Evolutionary conservation across 2,888 invertebrate genomes (phyloP), one percentile per base, ranked within the genome.

Genomic region (Steinernema hermaphroditum): DNA sequence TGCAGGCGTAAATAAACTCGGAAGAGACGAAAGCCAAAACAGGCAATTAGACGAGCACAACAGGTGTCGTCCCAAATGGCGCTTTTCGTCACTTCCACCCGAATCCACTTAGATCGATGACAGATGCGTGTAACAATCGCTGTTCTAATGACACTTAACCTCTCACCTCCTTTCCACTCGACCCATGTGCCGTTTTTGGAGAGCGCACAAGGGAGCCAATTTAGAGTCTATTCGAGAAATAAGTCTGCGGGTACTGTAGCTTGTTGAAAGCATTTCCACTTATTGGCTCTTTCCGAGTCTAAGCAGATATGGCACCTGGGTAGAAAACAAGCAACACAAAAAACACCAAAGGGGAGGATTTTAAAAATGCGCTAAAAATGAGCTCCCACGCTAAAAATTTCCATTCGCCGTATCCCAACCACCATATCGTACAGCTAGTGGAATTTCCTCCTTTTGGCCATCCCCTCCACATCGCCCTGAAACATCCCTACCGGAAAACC

Each of bases 101-200:
- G 12, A 22, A 50, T 50, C 62, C 62, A 62, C 62, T 62, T 62
- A 62, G 62, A 62, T 62, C 62, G 32, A 32, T 62, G 62, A 62
- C 62, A 62, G 62, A 62, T 62, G 62, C 62, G 62, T 62, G 62
- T 62, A 62, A 34, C 62, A 62, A 62, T 62, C 32, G 62, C 27
- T 34, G 62, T 62, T 62, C 62, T 34, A 62, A 34, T 62, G 62
- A 16, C 62, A 62, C 62, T 62, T 62, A 62, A 62, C 62, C 62
- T 62, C 62, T 62, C 62, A 62, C 62, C 62, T 62, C 62, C 14
- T 4, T 29, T 32, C 32, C 32, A 12, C 62, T 62, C 19, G 62
- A 29, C 32, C 32, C 50, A 50, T 50, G 50, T 9, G 50, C 22
- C 50, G 50, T 24, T 22, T 19, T 24, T 50, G 19, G 24, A 50